phyloP scores from a whole-genome alignment of 2,888 invertebrate genomes.

The Formica aserva region DNA sequence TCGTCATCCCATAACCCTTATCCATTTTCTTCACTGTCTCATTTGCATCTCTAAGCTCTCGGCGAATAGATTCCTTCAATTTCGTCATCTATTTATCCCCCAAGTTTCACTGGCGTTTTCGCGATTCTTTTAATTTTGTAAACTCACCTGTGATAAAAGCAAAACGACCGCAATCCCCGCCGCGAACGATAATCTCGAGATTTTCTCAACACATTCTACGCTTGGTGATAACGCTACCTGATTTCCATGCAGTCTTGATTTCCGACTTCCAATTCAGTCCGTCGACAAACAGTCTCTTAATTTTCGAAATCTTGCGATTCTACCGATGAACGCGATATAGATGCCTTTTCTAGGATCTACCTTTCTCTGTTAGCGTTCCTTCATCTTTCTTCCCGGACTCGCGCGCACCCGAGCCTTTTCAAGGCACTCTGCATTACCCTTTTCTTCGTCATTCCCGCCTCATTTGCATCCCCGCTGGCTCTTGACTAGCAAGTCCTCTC shows the following conservation, averaged over 20 bases:
- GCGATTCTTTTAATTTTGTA: conserved; percentile 40
- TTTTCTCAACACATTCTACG: conserved; percentile 32
- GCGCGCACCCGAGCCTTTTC: conserved; percentile 28
- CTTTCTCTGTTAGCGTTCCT: conserved; percentile 27
- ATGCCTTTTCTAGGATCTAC: not conserved
- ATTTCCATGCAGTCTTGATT: conserved; percentile 28
- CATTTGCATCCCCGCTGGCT: conserved; percentile 67
- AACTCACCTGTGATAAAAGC: conserved; percentile 12
- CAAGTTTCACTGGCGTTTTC: conserved; percentile 12
- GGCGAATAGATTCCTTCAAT: conserved; percentile 52
- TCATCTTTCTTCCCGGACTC: conserved; percentile 23
- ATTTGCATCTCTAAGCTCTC: conserved; percentile 57
- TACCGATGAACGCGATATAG: conserved; percentile 38
- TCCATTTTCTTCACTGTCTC: conserved; percentile 43
- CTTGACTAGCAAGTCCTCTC: conserved; percentile 38
- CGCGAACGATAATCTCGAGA: conserved; percentile 36
- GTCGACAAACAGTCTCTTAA: conserved; percentile 33
- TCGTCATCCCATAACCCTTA: conserved; percentile 23
- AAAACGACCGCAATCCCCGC: not conserved
- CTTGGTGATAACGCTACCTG: conserved; percentile 12
- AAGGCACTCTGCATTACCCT: conserved; percentile 30
- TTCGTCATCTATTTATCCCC: conserved; percentile 38
- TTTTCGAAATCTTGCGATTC: conserved; percentile 25
- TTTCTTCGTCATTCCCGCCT: conserved; percentile 49
- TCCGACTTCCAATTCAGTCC: conserved; percentile 43